Percentiles rank a stretch among this genome's conserved stretches.
Evolutionary conservation across 2,888 invertebrate species (phyloP).

Genomic region (Limnephilus lunatus): DNA sequence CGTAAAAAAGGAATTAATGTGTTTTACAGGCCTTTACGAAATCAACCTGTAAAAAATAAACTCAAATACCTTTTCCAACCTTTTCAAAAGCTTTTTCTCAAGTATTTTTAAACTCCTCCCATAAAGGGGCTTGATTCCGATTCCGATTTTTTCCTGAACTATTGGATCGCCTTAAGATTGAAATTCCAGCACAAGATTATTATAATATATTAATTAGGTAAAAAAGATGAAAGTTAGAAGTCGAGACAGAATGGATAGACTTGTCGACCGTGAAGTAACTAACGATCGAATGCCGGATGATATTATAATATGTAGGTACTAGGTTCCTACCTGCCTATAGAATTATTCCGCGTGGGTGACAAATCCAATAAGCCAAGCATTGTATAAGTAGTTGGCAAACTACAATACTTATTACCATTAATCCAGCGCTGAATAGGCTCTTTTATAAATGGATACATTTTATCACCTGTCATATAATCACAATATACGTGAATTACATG

Average conservation of each 20-base stretch:
- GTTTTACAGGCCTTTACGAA: no score
- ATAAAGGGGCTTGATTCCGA: no score
- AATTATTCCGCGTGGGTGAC: slow-evolving; percentile 2
- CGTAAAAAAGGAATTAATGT: no score
- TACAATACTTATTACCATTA: slow-evolving; percentile 2
- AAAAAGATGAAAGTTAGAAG: neutral
- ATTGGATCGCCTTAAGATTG: no score
- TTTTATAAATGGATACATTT: neutral
- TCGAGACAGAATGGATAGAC: neutral
- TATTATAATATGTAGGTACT: neutral
- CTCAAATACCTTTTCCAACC: no score
- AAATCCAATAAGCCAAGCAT: slow-evolving; percentile 2
- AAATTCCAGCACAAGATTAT: neutral
- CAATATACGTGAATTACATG: neutral
- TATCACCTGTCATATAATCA: neutral
- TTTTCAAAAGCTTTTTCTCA: no score
- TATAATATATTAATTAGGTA: neutral
- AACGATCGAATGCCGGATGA: neutral
- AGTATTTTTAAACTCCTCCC: no score
- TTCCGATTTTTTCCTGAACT: no score
- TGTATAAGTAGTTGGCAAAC: neutral
- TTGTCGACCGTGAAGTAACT: neutral
- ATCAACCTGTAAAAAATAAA: no score
- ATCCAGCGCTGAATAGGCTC: neutral
- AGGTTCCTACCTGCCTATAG: neutral